phyloP scores from a whole-genome alignment of 2,888 invertebrate species.

The Litoditis marina region DNA sequence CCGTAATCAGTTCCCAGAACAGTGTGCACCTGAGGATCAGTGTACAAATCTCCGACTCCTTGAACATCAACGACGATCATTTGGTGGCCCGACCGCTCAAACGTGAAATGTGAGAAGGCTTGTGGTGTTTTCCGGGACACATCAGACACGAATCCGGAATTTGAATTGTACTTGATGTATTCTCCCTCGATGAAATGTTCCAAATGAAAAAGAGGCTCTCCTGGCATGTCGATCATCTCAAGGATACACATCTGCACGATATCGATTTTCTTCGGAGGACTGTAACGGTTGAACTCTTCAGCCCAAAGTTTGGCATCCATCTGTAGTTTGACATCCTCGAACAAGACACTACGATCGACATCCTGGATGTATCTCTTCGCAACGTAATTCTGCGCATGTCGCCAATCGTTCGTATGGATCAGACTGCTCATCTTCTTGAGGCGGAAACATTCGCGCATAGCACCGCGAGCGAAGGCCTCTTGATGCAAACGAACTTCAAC shows the following conservation, averaged over 20 bases:
- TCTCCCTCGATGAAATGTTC: constrained; percentile 69
- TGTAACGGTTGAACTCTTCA: constrained; percentile 68
- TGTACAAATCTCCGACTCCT: constrained; percentile 69
- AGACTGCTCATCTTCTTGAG: constrained; percentile 65
- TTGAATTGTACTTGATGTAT: constrained; percentile 69
- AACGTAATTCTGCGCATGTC: constrained; percentile 67
- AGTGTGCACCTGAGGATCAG: constrained; percentile 69
- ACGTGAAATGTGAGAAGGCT: constrained; percentile 69
- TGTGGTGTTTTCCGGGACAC: constrained; percentile 66
- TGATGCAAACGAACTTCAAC: constrained; percentile 63
- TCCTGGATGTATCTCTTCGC: constrained; percentile 66
- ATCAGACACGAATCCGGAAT: constrained; percentile 68
- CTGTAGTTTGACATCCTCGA: constrained; percentile 69
- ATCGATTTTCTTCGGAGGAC: constrained; percentile 69
- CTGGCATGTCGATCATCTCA: constrained; percentile 65
- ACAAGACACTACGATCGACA: constrained; percentile 66
- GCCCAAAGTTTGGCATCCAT: constrained; percentile 70
- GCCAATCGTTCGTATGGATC: constrained; percentile 64
- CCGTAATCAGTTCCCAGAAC: constrained; percentile 66
- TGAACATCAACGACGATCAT: constrained; percentile 69
- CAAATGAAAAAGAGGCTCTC: constrained; percentile 65
- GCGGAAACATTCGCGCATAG: constrained; percentile 68
- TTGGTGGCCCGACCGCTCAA: constrained; percentile 69
- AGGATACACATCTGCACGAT: constrained; percentile 68
- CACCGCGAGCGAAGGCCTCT: constrained; percentile 67